Evolutionary conservation across 2,888 invertebrate genomes (phyloP), one percentile per base, ranked within the genome.

Genomic region (Eupelmus urozonus): DNA sequence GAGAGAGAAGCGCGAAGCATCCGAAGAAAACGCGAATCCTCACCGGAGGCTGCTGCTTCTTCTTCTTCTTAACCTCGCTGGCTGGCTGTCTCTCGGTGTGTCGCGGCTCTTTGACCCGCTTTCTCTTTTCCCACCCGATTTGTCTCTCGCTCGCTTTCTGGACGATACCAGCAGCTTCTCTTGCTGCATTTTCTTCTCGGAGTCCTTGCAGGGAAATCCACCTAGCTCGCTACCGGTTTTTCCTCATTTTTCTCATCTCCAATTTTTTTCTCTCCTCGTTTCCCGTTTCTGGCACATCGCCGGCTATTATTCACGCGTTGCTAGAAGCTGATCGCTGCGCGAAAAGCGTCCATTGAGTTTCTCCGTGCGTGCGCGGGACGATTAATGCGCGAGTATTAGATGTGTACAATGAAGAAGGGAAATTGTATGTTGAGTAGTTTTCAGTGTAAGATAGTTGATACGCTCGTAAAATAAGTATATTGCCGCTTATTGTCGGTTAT

Each of bases 61-160:
- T 34, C 40, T 70, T 80, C 72, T 65, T n/a, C n/a, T n/a, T n/a
- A n/a, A n/a, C n/a, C 53, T 53, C 57, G 60, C 51, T 2, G 16
- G 45, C 45, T 59, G 71, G 60, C 73, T 78, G 73, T 66, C 79
- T 67, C 72, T 79, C 82, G 82, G 2, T 85, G 84, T 45, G 84
- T 82, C 83, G 83, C 80, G 86, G 85, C 85, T 88, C 88, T 88
- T 88, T 88, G 89, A 88, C 89, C 89, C 85, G 89, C 89, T 89
- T 89, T 89, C 89, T 89, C 89, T 88, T 88, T 88, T 87, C 87
- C 88, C 87, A 87, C 87, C 85, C 87, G 88, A 88, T 88, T 87
- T 87, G 86, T 88, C 86, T 84, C 40, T 9, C 25, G 16, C 16
- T 11, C 27, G 16, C 57, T 7, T 13, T 57, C 57, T 57, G 40